A percentile compares a stretch with the other conserved stretches of the same genome.
These are phyloP conservation scores for Ptychadena robeensis DNA, from an alignment of 2,797 vertebrate species.

Conservation along the genomic window DNA sequence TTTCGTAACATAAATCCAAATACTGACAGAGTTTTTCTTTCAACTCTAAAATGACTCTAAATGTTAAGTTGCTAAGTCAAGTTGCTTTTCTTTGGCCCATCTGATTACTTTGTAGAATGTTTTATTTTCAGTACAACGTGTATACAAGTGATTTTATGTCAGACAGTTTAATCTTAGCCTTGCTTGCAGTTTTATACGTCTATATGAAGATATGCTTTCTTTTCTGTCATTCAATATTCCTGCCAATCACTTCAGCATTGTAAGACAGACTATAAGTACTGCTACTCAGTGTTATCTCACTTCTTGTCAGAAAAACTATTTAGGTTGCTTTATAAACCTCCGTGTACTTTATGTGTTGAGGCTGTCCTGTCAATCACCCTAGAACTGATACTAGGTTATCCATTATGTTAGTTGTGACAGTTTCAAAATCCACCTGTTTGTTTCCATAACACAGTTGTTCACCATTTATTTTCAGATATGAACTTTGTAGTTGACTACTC, in stretches of 20 bases:
- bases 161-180: background rate
- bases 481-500: background rate
- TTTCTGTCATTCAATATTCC: constrained; percentile 1
- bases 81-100: background rate
- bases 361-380: background rate
- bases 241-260: background rate
- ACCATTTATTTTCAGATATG: background rate
- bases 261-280: background rate
- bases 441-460: background rate
- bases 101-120: background rate
- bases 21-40: background rate
- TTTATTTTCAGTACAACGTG: background rate
- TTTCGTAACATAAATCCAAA: too few species aligned
- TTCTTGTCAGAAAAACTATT: background rate
- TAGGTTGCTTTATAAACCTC: background rate
- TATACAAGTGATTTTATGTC: background rate
- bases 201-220: background rate
- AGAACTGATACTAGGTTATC: background rate
- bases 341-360: background rate
- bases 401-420: background rate
- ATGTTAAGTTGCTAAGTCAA: background rate
- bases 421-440: background rate
- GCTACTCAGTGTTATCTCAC: background rate
- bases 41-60: background rate
- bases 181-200: background rate